phyloP scores from a whole-genome alignment of 2,113 vertebrate genomes.

The Hippocampus mohnikei region DNA sequence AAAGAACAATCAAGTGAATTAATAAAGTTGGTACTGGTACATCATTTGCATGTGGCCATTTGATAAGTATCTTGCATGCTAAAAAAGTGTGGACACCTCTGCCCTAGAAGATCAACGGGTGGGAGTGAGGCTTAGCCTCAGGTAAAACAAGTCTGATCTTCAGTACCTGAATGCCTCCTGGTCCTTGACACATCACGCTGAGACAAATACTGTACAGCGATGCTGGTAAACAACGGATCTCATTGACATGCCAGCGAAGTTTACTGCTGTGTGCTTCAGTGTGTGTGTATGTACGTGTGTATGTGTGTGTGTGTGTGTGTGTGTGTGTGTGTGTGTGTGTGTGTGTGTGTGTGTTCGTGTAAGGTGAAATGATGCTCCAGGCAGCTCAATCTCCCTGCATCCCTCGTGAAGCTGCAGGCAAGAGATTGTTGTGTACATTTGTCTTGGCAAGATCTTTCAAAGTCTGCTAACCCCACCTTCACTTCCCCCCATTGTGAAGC shows the following conservation, averaged over 20 bases:
- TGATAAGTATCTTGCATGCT: too few relatives aligned
- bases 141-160: background rate
- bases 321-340: background rate
- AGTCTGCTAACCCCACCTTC: slow-evolving; percentile 1
- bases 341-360: background rate
- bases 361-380: background rate
- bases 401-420: background rate
- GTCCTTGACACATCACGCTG: background rate
- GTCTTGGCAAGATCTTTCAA: background rate
- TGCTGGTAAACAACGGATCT: background rate
- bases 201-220: background rate
- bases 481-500: slow-evolving; percentile 1
- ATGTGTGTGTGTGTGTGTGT: background rate
- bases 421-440: slow-evolving; percentile 2
- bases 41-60: too few relatives aligned
- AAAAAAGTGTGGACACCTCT: too few relatives aligned
- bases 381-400: background rate
- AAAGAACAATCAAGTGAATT: too few relatives aligned
- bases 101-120: too few relatives aligned
- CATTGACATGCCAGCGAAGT: background rate
- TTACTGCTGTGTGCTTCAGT: background rate
- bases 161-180: background rate
- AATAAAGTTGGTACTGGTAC: too few relatives aligned
- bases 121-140: background rate
- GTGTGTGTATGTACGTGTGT: too few relatives aligned